Evolutionary conservation across 2,888 invertebrate genomes (phyloP), one percentile per base, ranked within the genome.

Genomic region (Apotomis turbidana): DNA sequence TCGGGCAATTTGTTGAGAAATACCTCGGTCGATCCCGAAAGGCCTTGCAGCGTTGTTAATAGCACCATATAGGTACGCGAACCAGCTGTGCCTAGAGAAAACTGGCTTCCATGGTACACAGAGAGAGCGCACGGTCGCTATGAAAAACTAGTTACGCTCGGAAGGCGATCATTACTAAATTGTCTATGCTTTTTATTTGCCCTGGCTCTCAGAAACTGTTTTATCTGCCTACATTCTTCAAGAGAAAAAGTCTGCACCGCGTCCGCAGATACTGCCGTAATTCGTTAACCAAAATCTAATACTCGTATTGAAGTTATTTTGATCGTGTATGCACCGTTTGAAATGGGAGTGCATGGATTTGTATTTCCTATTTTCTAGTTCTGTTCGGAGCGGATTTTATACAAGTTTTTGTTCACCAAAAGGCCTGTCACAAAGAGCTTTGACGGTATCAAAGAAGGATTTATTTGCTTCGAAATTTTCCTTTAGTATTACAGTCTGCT

Each of bases 101-200:
- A 85, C 86, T 78, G 78, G 81, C 81, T 80, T 78, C 80, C 38
- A 49, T 55, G 54, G 70, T 13, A 44, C 66, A 78, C 74, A 75
- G 78, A 80, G 80, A 80, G 79, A 80, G 79, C 79, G 76, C 74
- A 67, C 74, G 70, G 69, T 3, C 74, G 73, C 15, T 51, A 51
- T 66, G 84, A 89, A 90, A 88, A 87, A 85, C 86, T 85, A 85
- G 89, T 86, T 83, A 83, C 83, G 85, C 86, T 88, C 86, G 85
- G 89, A 87, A 88, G 87, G 85, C 85, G 86, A 83, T 87, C 88
- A 87, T 90, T 90, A 90, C 87, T 82, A 88, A 87, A 90, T 89
- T 88, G 88, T 81, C 76, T 78, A 80, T 82, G 82, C 85, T 88
- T 90, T 89, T 90, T 88, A 82, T 80, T 75, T 64, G 74, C 74